Conservation (phyloP, 2,888 invertebrate species). For the Pristionchus fissidentatus region DNA sequence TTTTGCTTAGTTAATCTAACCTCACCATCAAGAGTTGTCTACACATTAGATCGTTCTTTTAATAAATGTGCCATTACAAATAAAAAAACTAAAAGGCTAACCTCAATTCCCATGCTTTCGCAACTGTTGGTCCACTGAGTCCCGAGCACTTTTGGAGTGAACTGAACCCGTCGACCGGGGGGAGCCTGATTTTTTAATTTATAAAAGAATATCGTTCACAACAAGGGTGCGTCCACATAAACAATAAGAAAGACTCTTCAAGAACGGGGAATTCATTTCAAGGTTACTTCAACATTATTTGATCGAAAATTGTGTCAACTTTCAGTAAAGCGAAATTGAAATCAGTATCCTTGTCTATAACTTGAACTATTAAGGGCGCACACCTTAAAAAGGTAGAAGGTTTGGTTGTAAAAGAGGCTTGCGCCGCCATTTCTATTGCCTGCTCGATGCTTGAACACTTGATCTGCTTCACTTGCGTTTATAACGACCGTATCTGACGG, state of each 20-base stretch:
- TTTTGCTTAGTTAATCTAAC: background rate
- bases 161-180: background rate
- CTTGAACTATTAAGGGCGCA: too few species aligned
- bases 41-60: too few species aligned
- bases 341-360: too few species aligned
- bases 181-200: background rate
- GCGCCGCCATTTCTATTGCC: conserved; percentile 20
- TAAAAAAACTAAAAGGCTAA: background rate
- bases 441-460: background rate
- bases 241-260: background rate
- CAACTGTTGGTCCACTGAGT: conserved; percentile 46
- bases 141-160: conserved; percentile 27
- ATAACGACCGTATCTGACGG: background rate
- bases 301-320: background rate
- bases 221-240: background rate
- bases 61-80: background rate
- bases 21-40: too few species aligned
- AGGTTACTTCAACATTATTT: background rate
- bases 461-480: background rate
- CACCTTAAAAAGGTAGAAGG: conserved; percentile 8
- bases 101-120: conserved; percentile 43
- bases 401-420: background rate
- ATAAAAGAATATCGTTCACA: background rate
- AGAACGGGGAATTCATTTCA: too few species aligned
- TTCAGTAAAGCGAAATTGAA: too few species aligned